These are phyloP conservation scores for Squalus acanthias DNA, from an alignment of 2,797 vertebrate species.

Conservation along the genomic window DNA sequence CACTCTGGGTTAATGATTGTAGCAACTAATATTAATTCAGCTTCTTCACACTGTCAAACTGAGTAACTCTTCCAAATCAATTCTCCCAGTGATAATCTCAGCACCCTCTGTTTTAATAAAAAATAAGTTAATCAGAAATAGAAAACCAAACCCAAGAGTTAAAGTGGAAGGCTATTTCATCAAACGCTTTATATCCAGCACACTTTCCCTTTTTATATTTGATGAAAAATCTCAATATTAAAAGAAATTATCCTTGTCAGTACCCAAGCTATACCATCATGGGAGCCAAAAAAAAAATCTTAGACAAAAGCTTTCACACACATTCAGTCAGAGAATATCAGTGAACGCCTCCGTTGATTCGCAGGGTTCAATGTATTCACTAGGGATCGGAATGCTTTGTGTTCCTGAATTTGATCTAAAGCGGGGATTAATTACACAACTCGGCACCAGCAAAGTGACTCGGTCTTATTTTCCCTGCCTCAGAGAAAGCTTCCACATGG, in stretches of 20 bases:
- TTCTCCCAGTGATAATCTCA: constrained; percentile 23
- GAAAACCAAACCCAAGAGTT: background rate
- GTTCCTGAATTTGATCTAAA: background rate
- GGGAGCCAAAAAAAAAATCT: background rate
- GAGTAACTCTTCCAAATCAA: constrained; percentile 16
- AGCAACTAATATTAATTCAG: constrained; percentile 36
- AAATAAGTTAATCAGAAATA: background rate
- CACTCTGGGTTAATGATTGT: constrained; percentile 31
- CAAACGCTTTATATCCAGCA: background rate
- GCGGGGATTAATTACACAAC: background rate
- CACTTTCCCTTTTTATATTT: background rate
- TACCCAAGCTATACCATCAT: background rate
- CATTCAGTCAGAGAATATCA: background rate
- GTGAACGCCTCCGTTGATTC: background rate
- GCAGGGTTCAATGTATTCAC: background rate
- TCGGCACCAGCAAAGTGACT: background rate
- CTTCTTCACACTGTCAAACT: constrained; percentile 29
- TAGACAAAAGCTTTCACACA: background rate
- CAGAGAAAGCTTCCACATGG: background rate
- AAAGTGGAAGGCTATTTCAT: background rate
- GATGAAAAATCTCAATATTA: background rate
- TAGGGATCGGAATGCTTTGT: background rate
- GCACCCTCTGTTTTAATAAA: background rate
- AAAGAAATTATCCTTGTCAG: background rate
- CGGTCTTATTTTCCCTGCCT: background rate